phyloP scores from a whole-genome alignment of 2,113 vertebrate genomes.

The Podiceps cristatus region DNA sequence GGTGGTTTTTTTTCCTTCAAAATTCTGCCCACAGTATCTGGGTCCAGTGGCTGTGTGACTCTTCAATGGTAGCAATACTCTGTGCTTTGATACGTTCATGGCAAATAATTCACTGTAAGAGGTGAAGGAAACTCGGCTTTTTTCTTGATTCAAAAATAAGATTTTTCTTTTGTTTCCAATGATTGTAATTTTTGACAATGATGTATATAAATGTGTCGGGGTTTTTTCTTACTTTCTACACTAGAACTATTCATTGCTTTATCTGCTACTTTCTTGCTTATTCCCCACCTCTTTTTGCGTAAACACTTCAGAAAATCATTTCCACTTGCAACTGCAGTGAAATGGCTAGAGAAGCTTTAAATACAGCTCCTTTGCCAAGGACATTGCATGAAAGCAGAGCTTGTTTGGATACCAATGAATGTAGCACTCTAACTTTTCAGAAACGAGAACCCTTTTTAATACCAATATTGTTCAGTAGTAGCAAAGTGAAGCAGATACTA shows the following conservation, averaged over 20 bases:
- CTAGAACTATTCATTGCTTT: not conserved
- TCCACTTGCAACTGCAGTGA: conserved; percentile 17
- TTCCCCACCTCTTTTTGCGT: not conserved
- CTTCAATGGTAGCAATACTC: not conserved
- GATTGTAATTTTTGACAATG: not conserved
- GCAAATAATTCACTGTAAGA: not conserved
- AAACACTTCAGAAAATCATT: conserved; percentile 50
- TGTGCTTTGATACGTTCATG: not conserved
- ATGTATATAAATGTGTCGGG: not conserved
- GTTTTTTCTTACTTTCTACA: not conserved
- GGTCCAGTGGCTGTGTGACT: not conserved
- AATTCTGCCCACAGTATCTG: not conserved
- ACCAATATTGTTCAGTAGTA: not conserved
- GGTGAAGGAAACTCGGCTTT: not conserved
- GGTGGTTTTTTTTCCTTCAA: not conserved
- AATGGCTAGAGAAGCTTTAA: conserved; percentile 31
- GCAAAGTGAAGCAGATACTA: not conserved
- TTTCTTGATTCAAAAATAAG: not conserved
- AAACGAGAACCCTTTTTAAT: conserved; percentile 7
- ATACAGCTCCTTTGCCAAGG: conserved; percentile 29
- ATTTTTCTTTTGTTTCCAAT: not conserved
- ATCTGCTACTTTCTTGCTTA: not conserved
- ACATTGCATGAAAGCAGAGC: conserved; percentile 45
- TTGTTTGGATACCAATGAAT: conserved; percentile 42
- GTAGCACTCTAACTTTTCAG: not conserved